Conservation (phyloP, 2,113 vertebrate genomes). For the Cettia cetti region DNA sequence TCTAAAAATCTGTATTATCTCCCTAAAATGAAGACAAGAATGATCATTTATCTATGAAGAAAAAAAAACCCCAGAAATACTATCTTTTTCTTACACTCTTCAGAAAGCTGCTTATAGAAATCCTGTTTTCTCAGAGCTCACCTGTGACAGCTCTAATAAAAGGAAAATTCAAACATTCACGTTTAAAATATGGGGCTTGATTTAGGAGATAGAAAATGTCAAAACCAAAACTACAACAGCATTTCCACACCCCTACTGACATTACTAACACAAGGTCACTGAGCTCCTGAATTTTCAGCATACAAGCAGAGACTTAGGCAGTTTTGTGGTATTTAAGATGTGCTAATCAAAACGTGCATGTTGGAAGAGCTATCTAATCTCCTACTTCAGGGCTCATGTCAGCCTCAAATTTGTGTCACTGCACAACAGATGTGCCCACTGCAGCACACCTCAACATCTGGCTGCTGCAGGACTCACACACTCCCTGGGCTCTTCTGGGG, state of each 20-base stretch:
- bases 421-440: neutral
- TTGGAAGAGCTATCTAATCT: neutral
- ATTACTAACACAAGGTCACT: neutral
- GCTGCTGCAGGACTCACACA: neutral
- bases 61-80: neutral
- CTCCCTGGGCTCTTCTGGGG: neutral
- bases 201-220: neutral
- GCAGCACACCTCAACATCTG: fast-evolving
- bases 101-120: constrained; percentile 45
- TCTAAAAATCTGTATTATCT: neutral
- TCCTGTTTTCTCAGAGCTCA: constrained; percentile 52
- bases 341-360: neutral
- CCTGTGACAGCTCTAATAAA: constrained; percentile 64
- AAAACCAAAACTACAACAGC: neutral
- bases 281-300: neutral
- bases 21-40: neutral
- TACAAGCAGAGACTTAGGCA: neutral
- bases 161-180: constrained; percentile 31
- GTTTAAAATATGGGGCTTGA: neutral
- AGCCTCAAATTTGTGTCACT: neutral
- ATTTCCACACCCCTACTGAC: neutral
- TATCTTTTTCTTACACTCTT: neutral
- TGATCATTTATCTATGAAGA: neutral
- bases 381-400: neutral
- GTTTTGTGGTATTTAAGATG: neutral